Evolutionary conservation across 2,797 vertebrate species (phyloP), one percentile per base, ranked within the genome.

Genomic region (Gymnodraco acuticeps): DNA sequence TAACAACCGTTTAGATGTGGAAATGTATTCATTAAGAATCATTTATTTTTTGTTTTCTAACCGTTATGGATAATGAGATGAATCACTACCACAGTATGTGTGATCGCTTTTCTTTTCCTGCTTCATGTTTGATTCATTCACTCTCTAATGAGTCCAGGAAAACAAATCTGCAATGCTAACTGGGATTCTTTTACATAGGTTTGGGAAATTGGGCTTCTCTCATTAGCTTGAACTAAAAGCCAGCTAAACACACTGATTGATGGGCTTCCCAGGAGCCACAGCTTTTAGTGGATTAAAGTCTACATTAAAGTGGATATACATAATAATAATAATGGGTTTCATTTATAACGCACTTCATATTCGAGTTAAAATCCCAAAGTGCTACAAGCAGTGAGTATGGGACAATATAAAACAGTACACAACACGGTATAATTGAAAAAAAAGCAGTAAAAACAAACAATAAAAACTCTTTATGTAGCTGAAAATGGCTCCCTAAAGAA

Each of bases 31-130:
- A 15, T 12, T 20, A 10, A 8, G 14, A 51, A 23, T 41, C 0
- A 16, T 17, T 64, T 11, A 43, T 12, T 55, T 50, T 11, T 48
- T 11, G 20, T 43, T 64, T n/a, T 45, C 14, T 4, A 13, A 51
- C 23, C 23, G 59, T 17, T 52, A 2, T 55, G 31, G 10, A 27
- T 47, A 7, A 1, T 47, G 7, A 1, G 9, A 53, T 2, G 19
- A 62, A 17, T 6, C 42, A 48, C 12, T 0, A 12, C 10, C 13
- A 12, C 47, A 38, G 33, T 43, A 31, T 38, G 52, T 46, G 31
- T 20, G 20, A 78, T 20, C 20, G 4, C 42, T 38, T 33, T 12
- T 61, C 33, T 43, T 60, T 68, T 64, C 43, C 9, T 43, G 53
- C n/a, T 10, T 12, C 53, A 51, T 20, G 7, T 75, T 41, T 56